These are phyloP conservation scores for Rachycentron canadum DNA, from an alignment of 2,797 vertebrate genomes.

Conservation along the genomic window DNA sequence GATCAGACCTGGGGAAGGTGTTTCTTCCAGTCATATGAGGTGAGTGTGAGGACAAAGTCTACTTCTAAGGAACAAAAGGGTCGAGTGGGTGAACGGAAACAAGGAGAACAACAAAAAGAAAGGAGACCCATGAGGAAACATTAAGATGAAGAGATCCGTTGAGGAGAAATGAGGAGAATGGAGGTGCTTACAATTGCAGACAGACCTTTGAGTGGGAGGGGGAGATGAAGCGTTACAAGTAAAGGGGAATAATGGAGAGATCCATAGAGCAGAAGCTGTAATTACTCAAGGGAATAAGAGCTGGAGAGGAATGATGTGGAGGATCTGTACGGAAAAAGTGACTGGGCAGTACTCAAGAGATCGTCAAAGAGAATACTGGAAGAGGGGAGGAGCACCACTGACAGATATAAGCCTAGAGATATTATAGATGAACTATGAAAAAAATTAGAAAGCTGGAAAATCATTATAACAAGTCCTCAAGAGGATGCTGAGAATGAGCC, in stretches of 20 bases:
- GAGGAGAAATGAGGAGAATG: constrained; percentile 25
- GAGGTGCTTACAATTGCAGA: constrained; percentile 37
- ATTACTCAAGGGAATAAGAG: constrained; percentile 67
- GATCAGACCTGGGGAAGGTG: no score
- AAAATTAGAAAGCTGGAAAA: constrained; percentile 56
- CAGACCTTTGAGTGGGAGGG: constrained; percentile 48
- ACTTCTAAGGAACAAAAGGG: not conserved
- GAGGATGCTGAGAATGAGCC: constrained; percentile 45
- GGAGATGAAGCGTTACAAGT: constrained; percentile 51
- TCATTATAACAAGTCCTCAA: constrained; percentile 66
- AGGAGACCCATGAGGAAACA: constrained; percentile 4
- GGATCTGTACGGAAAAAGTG: constrained; percentile 50
- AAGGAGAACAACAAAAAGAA: not conserved
- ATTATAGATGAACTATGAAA: constrained; percentile 48
- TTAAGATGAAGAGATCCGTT: constrained; percentile 7
- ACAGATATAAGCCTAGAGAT: constrained; percentile 61
- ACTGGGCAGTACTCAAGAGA: constrained; percentile 63
- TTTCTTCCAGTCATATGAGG: constrained; percentile 23
- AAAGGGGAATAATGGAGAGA: constrained; percentile 65
- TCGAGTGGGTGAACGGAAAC: constrained; percentile 2
- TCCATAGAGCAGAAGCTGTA: constrained; percentile 54
- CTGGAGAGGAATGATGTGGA: constrained; percentile 54
- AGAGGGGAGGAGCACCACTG: constrained; percentile 54
- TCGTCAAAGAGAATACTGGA: constrained; percentile 73
- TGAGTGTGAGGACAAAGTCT: constrained; percentile 22